These are phyloP conservation scores for Actinopyga echinites DNA, from an alignment of 53 echinoderm and acorn worm species.

Conservation along the genomic window DNA sequence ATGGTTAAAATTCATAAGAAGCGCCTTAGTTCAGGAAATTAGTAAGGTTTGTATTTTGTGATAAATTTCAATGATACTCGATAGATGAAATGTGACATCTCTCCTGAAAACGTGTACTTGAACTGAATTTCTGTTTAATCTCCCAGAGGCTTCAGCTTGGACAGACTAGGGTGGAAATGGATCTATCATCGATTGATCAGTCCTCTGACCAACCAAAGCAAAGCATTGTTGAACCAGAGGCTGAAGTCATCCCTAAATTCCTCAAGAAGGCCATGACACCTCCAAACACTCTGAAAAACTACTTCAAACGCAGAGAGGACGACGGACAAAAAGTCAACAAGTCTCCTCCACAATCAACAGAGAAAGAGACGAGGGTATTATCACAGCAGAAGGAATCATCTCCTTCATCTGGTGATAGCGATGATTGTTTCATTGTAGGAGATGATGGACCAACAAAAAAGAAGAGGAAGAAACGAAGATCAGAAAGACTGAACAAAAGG, in stretches of 20 bases:
- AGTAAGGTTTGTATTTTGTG: not conserved
- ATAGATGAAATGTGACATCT: too few species aligned
- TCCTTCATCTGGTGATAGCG: not conserved
- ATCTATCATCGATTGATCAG: slow-evolving; percentile 29
- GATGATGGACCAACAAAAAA: slow-evolving; percentile 28
- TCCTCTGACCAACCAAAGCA: slow-evolving; percentile 40
- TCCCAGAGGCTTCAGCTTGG: slow-evolving; percentile 50
- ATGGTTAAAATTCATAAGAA: too few species aligned
- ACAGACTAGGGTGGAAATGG: slow-evolving; percentile 7
- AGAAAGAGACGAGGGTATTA: not conserved
- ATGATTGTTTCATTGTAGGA: slow-evolving; percentile 4
- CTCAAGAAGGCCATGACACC: slow-evolving; percentile 86
- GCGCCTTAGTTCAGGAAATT: too few species aligned
- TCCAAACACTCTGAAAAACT: slow-evolving; percentile 74
- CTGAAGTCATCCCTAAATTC: slow-evolving; percentile 64
- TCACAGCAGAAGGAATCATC: not conserved
- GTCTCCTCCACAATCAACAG: not conserved
- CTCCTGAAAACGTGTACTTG: too few species aligned
- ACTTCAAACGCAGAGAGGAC: slow-evolving; percentile 58
- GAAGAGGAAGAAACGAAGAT: not conserved
- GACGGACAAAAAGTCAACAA: not conserved
- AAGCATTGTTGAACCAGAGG: slow-evolving; percentile 61
- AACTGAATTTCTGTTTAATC: not conserved
- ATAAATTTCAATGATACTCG: not conserved
- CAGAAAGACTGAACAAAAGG: not conserved